These are phyloP conservation scores for Melanotaenia nigrans DNA, from an alignment of 2,797 vertebrate species.

Conservation along the genomic window DNA sequence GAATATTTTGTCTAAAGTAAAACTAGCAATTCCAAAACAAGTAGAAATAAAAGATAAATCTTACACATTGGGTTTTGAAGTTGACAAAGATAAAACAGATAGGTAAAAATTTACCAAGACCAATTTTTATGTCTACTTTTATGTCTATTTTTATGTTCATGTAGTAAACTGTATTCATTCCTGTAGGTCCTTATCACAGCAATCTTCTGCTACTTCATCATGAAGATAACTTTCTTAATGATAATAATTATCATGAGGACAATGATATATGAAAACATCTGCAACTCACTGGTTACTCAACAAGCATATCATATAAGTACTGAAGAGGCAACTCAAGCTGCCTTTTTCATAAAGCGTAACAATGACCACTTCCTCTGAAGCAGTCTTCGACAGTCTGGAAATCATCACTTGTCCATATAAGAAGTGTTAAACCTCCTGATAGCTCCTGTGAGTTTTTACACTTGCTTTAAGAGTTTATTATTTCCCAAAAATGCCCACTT, in stretches of 20 bases:
- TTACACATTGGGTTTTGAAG: not conserved
- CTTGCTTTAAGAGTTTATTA: constrained; percentile 11
- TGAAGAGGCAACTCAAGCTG: constrained; percentile 11
- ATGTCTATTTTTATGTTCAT: not conserved
- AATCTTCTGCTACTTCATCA: constrained; percentile 43
- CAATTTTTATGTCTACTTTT: constrained; percentile 3
- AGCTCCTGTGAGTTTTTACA: constrained; percentile 19
- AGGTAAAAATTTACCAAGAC: not conserved
- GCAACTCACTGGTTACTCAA: constrained; percentile 22
- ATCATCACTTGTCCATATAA: constrained; percentile 41
- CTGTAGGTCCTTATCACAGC: constrained; percentile 44
- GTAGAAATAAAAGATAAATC: not conserved
- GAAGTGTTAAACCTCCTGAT: constrained; percentile 29
- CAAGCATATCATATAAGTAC: constrained; percentile 11
- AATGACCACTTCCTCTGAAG: constrained; percentile 44
- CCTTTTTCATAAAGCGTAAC: constrained; percentile 39
- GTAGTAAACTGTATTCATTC: constrained; percentile 15
- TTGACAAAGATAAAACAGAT: constrained; percentile 5
- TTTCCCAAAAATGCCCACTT: constrained; percentile 62
- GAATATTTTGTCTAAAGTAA: no score
- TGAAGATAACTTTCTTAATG: constrained; percentile 55
- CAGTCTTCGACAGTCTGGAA: constrained; percentile 37
- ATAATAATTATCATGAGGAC: constrained; percentile 54
- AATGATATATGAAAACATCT: constrained; percentile 51
- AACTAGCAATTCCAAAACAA: not conserved